These are phyloP conservation scores for Rynchops niger DNA, from an alignment of 2,113 vertebrate genomes.

Conservation along the genomic window DNA sequence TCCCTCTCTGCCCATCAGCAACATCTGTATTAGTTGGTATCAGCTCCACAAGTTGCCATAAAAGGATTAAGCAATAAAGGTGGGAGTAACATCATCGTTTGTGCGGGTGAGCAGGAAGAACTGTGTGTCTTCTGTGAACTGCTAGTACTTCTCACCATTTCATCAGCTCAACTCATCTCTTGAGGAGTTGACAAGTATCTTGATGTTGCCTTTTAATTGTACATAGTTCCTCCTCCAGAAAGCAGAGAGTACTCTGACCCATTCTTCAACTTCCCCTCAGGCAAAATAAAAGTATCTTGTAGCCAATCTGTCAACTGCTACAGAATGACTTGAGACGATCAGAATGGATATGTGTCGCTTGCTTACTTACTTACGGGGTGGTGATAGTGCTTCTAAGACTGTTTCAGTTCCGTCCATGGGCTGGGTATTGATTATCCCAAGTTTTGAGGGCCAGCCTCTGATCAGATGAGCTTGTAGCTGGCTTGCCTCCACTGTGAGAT, in stretches of 20 bases:
- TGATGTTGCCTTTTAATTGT: background rate
- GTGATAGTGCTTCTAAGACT: background rate
- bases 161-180: background rate
- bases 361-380: background rate
- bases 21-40: background rate
- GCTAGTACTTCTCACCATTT: background rate
- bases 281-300: background rate
- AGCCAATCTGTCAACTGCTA: background rate
- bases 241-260: background rate
- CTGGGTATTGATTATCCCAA: background rate
- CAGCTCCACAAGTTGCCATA: background rate
- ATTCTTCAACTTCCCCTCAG: background rate
- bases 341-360: background rate
- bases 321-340: background rate
- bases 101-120: background rate
- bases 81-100: background rate
- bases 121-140: background rate
- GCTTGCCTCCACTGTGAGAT: background rate
- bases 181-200: background rate
- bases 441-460: background rate
- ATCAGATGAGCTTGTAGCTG: background rate
- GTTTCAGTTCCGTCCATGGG: background rate
- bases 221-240: background rate
- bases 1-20: background rate
- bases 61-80: background rate